phyloP scores from a whole-genome alignment of 2,888 invertebrate genomes.

The Eustalomyia histrio region DNA sequence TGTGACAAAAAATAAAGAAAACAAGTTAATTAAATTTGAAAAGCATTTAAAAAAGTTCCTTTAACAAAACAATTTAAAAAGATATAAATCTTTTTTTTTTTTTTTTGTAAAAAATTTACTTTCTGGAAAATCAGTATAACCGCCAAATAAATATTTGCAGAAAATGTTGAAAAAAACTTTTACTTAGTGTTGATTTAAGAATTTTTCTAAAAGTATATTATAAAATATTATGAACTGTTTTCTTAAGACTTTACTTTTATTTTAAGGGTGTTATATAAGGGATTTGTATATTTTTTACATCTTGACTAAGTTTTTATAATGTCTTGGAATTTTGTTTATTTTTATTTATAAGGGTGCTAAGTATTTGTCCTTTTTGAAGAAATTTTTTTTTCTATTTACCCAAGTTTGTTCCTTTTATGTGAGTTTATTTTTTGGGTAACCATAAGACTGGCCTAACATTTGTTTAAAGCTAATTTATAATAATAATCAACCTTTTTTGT shows the following conservation, averaged over 20 bases:
- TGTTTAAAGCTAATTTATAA: background rate
- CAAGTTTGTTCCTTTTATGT: background rate
- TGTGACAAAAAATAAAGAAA: conserved; percentile 43
- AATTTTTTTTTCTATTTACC: conserved; percentile 9
- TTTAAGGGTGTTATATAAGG: background rate
- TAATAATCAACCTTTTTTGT: background rate
- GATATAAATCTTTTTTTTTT: conserved; percentile 34
- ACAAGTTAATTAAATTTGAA: conserved; percentile 6
- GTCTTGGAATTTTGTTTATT: conserved; percentile 9
- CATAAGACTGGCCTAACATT: conserved; percentile 9
- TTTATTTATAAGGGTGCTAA: conserved; percentile 32
- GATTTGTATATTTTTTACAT: background rate
- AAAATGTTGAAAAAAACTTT: background rate
- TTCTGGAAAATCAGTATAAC: background rate
- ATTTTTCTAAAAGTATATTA: background rate
- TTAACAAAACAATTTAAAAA: background rate
- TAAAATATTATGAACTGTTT: background rate
- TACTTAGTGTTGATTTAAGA: background rate
- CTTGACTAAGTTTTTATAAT: background rate
- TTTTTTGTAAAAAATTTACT: conserved; percentile 6
- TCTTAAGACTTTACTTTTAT: conserved; percentile 2
- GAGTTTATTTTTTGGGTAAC: conserved; percentile 1
- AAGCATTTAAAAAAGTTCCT: background rate
- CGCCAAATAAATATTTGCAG: conserved; percentile 31
- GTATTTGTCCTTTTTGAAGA: conserved; percentile 12